Evolutionary conservation across 2,888 invertebrate species (phyloP).

Genomic region (Drosophila siamana): DNA sequence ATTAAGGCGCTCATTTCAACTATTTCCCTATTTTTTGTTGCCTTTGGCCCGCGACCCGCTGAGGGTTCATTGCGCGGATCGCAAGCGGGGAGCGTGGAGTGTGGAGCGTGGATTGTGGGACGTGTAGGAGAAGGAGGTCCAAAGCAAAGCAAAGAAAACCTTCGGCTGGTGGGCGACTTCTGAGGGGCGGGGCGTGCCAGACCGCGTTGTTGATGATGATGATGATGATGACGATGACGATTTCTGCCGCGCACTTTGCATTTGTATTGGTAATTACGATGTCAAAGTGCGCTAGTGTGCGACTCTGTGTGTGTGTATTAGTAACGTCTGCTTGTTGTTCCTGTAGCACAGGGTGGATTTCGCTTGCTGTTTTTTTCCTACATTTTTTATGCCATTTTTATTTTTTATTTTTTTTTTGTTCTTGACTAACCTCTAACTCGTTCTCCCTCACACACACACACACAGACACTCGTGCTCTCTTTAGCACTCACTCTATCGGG

Average conservation of each 20-base stretch:
- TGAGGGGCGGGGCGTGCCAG: slow-evolving; percentile 16
- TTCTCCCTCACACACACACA: not conserved
- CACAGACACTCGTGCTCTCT: slow-evolving; percentile 3
- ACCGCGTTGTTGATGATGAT: slow-evolving; percentile 37
- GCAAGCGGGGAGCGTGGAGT: slow-evolving; percentile 10
- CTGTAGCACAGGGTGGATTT: slow-evolving; percentile 71
- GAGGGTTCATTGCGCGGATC: slow-evolving; percentile 40
- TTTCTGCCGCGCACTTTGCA: slow-evolving; percentile 63
- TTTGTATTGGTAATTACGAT: slow-evolving; percentile 75
- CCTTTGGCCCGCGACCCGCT: slow-evolving; percentile 36
- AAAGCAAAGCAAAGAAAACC: slow-evolving; percentile 46
- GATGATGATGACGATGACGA: slow-evolving; percentile 58
- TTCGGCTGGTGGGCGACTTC: slow-evolving; percentile 2
- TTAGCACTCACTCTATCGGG: slow-evolving; percentile 29
- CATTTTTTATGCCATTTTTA: slow-evolving; percentile 44
- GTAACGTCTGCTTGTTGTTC: slow-evolving; percentile 75
- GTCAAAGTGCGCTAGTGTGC: slow-evolving; percentile 22
- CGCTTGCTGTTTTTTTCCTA: slow-evolving; percentile 44
- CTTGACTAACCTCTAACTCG: slow-evolving; percentile 22
- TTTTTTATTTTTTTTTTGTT: slow-evolving; percentile 45
- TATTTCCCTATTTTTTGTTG: slow-evolving; percentile 29
- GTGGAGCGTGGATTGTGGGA: slow-evolving; percentile 24
- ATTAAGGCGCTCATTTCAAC: slow-evolving; percentile 71
- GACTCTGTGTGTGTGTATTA: slow-evolving; percentile 45
- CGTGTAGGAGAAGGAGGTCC: not conserved